Base-by-base conservation (phyloP, 1,140 invertebrate species). In the Drosophila pruinosa region DNA sequence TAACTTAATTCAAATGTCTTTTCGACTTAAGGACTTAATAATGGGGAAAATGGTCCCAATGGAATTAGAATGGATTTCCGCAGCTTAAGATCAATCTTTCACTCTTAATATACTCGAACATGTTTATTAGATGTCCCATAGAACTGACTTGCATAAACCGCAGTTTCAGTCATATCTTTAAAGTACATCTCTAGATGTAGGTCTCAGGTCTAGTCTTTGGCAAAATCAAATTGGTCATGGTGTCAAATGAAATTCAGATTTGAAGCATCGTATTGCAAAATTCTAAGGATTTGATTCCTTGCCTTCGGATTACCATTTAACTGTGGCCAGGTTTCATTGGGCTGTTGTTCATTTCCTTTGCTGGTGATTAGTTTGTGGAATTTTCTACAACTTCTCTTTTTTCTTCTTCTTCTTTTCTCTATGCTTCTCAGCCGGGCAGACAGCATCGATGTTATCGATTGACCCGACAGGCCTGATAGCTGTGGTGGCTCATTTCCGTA, bases 301-400 rank as follows among this genome's bases (percentile, higher is more conserved):
- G 58, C 31, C 56, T 75, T 75, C 28, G 58, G 50, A 45, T 57
- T 58, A 52, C 15, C 50, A 45, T 64, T 71, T 57, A 19, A 28
- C 56, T 67, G 43, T 65, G 21, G 24, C 47, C 59, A 58, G 61
- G 57, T 71, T 78, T 85, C 81, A 64, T 79, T 76, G 83, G 67
- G 54, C 72, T 54, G 63, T 47, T 15, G 58, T 58, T 86, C 74
- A 75, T 75, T 76, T 86, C 80, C 74, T 74, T 77, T 62, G 10
- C 17, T 43, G 24, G 56, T 88, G 82, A 86, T 86, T 88, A 86
- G 77, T 81, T 86, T 85, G 83, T 72, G 65, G 10, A 58, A 58
- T 81, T 61, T 52, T 72, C 53, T 26, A 26, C 38, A 45, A 26
- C 17, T 34, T 31, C 15, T 12, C 2, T 24, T 21, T 4, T 22